Evolutionary conservation across 92 coral and sea anemone species (phyloP).

Genomic region (Porites cylindrica): DNA sequence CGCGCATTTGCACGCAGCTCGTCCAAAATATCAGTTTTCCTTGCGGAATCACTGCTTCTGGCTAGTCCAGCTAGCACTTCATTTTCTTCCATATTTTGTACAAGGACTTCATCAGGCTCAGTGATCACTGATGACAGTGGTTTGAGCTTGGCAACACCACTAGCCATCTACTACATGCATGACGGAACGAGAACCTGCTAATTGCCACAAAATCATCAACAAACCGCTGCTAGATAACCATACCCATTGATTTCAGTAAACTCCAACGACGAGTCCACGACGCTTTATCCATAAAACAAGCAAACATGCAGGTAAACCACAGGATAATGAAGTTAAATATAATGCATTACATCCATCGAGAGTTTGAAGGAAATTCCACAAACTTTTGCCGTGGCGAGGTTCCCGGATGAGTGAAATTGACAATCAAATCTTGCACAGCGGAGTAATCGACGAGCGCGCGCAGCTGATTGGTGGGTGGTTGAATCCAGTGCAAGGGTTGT

Average conservation of each 20-base stretch:
- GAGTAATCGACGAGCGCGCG: neutral
- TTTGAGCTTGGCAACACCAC: conserved; percentile 99
- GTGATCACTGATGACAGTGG: conserved; percentile 93
- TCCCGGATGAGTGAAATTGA: conserved; percentile 54
- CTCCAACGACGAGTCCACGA: conserved; percentile 31
- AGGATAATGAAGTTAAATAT: conserved; percentile 8
- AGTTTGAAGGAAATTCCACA: conserved; percentile 40
- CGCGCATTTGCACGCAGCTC: conserved; percentile 91
- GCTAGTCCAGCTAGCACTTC: conserved; percentile 93
- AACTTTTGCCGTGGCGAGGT: conserved; percentile 20
- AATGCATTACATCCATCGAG: conserved; percentile 26
- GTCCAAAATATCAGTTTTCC: conserved; percentile 90
- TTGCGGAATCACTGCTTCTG: conserved; percentile 79
- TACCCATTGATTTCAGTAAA: conserved; percentile 30
- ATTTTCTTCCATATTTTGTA: conserved; percentile 92
- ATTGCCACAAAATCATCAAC: conserved; percentile 73
- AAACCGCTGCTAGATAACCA: conserved; percentile 78
- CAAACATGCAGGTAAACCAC: conserved; percentile 37
- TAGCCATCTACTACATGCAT: conserved; percentile 80
- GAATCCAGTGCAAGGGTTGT: too few species aligned
- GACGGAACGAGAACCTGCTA: conserved; percentile 65
- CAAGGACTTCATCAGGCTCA: conserved; percentile 94
- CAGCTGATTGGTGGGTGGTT: conserved; percentile 25
- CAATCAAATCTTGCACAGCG: conserved; percentile 37
- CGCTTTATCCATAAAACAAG: conserved; percentile 41